phyloP scores from a whole-genome alignment of 1,140 invertebrate genomes.

The Elymnias hypermnestra region DNA sequence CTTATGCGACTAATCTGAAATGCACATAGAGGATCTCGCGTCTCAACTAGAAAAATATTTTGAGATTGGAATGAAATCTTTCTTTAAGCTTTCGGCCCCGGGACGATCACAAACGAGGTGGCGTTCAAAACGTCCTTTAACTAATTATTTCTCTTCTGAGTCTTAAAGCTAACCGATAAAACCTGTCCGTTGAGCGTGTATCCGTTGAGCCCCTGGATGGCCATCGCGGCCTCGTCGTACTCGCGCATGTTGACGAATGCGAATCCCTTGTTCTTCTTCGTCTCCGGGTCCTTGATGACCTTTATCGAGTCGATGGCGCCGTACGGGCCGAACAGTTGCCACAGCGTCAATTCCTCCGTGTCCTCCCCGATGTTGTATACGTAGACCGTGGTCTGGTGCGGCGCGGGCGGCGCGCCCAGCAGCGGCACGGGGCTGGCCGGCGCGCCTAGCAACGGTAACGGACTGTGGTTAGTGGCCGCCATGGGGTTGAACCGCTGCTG shows the following conservation, averaged over 20 bases:
- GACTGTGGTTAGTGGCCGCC: slow-evolving; percentile 62
- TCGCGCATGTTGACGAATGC: slow-evolving; percentile 99
- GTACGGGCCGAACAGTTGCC: slow-evolving; percentile 99
- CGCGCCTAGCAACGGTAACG: slow-evolving; percentile 61
- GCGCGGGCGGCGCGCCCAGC: slow-evolving; percentile 46
- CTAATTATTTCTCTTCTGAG: slow-evolving; percentile 82
- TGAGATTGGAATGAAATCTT: slow-evolving; percentile 75
- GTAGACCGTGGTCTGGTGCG: slow-evolving; percentile 73
- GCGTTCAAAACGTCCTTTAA: slow-evolving; percentile 55
- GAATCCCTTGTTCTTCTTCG: slow-evolving; percentile 99
- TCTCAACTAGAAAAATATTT: slow-evolving; percentile 74
- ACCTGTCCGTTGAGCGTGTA: slow-evolving; percentile 98
- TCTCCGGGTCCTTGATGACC: slow-evolving; percentile 97
- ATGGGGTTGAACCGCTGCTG: slow-evolving; percentile 73
- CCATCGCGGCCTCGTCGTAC: slow-evolving; percentile 98
- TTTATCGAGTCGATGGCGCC: slow-evolving; percentile 99
- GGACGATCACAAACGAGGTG: slow-evolving; percentile 54
- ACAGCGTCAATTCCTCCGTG: slow-evolving; percentile 98
- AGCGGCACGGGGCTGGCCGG: slow-evolving; percentile 62
- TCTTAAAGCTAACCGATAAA: slow-evolving; percentile 99
- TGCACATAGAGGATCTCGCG: slow-evolving; percentile 69
- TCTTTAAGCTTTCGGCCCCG: slow-evolving; percentile 64
- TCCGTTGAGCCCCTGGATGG: slow-evolving; percentile 98
- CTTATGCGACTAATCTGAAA: slow-evolving; percentile 74
- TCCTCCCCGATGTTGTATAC: slow-evolving; percentile 99